Percentiles rank a stretch among this genome's conserved stretches.
Evolutionary conservation across 2,888 invertebrate species (phyloP).

Genomic region (Sepioteuthis lessoniana): DNA sequence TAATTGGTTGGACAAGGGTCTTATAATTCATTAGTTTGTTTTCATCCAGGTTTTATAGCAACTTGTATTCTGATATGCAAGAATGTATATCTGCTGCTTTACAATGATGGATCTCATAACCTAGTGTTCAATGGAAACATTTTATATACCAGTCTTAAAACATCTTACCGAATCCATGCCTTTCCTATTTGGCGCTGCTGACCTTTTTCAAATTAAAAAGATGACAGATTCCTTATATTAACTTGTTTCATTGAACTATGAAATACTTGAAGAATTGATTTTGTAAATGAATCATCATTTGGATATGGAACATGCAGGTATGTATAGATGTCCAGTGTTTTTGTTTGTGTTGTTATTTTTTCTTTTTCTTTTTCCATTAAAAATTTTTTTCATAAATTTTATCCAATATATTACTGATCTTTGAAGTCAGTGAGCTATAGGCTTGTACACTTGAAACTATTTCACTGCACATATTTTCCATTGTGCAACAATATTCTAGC

Average conservation of each 20-base stretch:
- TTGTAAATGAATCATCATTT: neutral
- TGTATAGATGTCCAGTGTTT: constrained; percentile 33
- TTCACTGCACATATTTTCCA: neutral
- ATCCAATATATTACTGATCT: neutral
- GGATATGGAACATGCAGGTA: constrained; percentile 11
- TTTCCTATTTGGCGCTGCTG: neutral
- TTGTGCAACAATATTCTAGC: neutral
- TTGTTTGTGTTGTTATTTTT: neutral
- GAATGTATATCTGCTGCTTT: neutral
- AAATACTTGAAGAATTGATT: neutral
- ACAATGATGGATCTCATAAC: neutral
- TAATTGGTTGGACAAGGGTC: neutral
- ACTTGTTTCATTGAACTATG: constrained; percentile 7
- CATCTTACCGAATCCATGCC: neutral
- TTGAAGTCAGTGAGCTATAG: too few species aligned
- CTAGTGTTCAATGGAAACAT: neutral
- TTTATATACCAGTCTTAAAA: neutral
- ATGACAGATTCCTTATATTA: neutral
- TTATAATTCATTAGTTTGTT: neutral
- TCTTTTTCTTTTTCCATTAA: neutral
- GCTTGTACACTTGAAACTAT: neutral
- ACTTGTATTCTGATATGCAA: neutral
- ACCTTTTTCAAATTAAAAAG: neutral
- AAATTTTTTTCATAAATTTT: neutral
- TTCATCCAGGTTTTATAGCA: constrained; percentile 9